Base-by-base conservation (phyloP, 2,113 vertebrate genomes). In the Melanostigma gelatinosum region DNA sequence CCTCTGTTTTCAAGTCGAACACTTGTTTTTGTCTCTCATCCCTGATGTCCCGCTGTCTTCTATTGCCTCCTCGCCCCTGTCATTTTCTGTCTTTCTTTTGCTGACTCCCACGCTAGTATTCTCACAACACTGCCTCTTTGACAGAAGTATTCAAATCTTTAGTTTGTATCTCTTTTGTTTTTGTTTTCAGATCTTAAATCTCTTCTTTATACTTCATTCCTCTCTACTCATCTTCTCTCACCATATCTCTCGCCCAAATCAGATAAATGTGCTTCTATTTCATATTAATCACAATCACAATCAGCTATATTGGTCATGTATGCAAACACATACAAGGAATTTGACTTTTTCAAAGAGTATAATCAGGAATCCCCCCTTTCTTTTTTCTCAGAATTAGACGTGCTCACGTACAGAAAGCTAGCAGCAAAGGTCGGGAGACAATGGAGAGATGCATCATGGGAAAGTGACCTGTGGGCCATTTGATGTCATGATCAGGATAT, bases 1-100 rank as follows among this genome's bases (percentile, higher is more conserved):
- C 77, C 78, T 87, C 85, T 85, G 75, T 84, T 82, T 72, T 80
- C 60, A 1, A 12, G 48, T 22, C 66, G 0, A 38, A 82, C 83
- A 54, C 82, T 85, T 87, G 78, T 83, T 88, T 83, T 65, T 78
- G 76, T 83, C 73, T 82, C 66, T 80, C 85, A 62, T 87, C 79
- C 69, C 68, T 29, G 44, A 6, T 52, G 68, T 68, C 40, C 60
- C 18, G 65, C 76, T 84, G 78, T 87, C 63, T 54, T 79, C n/a
- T 12, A 29, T 70, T 54, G 34, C 48, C 71, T 85, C 11, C 8
- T 48, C 27, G 9, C 4, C 77, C 66, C 85, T 88, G 78, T 88
- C 79, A 88, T 88, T 90, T 88, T 71, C 75, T 4, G 5, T 42
- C 44, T 63, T 60, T 40, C 44, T 57, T 66, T 68, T 1, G n/a